Conservation (phyloP, 2,113 vertebrate genomes). For the Erinaceus europaeus region DNA sequence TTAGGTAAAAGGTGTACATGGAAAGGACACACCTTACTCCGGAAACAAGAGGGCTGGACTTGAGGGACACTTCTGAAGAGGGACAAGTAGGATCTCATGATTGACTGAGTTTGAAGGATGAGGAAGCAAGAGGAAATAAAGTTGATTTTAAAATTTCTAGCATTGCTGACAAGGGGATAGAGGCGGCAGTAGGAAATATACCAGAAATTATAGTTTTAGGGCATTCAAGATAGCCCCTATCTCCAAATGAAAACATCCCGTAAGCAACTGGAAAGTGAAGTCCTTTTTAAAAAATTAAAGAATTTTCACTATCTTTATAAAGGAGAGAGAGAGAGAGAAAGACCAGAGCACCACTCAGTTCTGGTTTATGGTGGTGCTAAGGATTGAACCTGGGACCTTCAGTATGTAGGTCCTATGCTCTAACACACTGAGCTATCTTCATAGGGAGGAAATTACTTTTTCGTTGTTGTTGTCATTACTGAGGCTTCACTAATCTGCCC, state of each 20-base stretch:
- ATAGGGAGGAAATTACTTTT: too few relatives aligned
- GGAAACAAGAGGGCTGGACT: neutral
- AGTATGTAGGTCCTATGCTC: too few relatives aligned
- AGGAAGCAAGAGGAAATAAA: conserved; percentile 15
- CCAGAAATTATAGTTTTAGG: neutral
- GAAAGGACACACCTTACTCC: neutral
- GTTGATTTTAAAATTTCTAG: neutral
- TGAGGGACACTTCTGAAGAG: neutral
- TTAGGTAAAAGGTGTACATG: neutral
- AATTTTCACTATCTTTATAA: too few relatives aligned
- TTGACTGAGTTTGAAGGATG: neutral
- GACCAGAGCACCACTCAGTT: too few relatives aligned
- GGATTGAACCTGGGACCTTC: too few relatives aligned
- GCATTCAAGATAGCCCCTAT: conserved; percentile 12
- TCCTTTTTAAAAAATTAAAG: too few relatives aligned
- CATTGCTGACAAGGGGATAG: neutral
- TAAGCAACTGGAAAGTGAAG: neutral
- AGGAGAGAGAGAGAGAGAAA: too few relatives aligned
- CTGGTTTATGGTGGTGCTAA: too few relatives aligned
- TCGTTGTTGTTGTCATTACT: too few relatives aligned
- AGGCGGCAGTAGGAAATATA: neutral
- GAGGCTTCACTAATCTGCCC: too few relatives aligned
- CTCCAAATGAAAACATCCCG: conserved; percentile 13
- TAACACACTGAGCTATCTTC: too few relatives aligned
- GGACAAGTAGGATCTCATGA: neutral